Evolutionary conservation across 2,113 vertebrate genomes (phyloP).

Genomic region (Podiceps cristatus): DNA sequence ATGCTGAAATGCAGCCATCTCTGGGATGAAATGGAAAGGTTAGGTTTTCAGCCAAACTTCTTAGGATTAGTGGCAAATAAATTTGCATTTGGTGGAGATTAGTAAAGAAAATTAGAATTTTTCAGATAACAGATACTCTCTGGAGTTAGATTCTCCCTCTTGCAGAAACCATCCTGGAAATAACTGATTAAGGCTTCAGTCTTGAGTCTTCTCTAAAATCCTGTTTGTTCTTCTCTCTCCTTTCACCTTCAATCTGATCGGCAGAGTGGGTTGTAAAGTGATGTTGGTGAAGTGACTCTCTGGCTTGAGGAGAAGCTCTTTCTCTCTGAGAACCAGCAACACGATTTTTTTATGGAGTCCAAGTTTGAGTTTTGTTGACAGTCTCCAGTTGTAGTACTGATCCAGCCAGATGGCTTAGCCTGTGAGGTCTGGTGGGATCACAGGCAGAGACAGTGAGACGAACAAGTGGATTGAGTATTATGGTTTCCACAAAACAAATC

Average conservation of each 20-base stretch:
- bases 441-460: not conserved
- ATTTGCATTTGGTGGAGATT: not conserved
- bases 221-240: not conserved
- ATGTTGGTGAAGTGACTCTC: not conserved
- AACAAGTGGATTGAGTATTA: not conserved
- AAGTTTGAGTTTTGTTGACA: not conserved
- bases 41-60: not conserved
- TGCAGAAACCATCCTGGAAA: not conserved
- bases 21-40: not conserved
- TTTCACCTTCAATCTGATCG: not conserved
- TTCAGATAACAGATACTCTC: not conserved
- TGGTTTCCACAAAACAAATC: slow-evolving; percentile 42
- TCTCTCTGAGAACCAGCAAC: not conserved
- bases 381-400: not conserved
- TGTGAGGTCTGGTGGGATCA: not conserved
- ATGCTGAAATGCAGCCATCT: accelerated
- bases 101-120: not conserved
- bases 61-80: not conserved
- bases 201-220: not conserved
- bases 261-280: not conserved
- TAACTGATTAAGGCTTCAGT: not conserved
- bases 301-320: not conserved
- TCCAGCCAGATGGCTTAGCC: not conserved
- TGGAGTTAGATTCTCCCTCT: not conserved
- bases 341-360: not conserved